Evolutionary conservation across 2,888 invertebrate species (phyloP), one percentile per base, ranked within the genome.

Genomic region (Icerya purchasi): DNA sequence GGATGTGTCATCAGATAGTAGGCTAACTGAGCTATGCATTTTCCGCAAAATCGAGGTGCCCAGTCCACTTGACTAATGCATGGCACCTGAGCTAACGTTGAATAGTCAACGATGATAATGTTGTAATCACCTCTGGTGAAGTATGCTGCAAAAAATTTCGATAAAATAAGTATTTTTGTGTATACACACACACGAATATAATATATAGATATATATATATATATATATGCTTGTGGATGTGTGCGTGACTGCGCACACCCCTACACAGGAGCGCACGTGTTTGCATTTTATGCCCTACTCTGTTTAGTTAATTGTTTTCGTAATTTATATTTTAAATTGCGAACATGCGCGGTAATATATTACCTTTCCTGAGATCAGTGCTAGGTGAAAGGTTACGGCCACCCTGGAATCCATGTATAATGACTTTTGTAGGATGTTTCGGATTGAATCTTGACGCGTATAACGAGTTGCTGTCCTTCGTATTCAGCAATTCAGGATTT

Each of bases 401-500:
- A 0, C 88, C 89, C 0, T 89, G 88, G 68, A 93, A 92, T 3
- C 92, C 92, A 68, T 92, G 92, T 20, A 92, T 86, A 54, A 93
- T 81, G 22, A 93, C 77, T 74, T 92, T 92, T 3, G 88, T 87
- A 0, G 85, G 83, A 70, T 86, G 80, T 0, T 76, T 77, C 0
- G 81, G 77, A 71, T 90, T 85, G 71, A 88, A 92, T 65, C 78
- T 80, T 0, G 87, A 85, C 62, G 77, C 76, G 64, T 80, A 80
- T 22, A 91, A 72, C 0, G 87, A 83, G 50, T 82, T 79, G 54
- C 78, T 74, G 66, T 82, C 78, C 22, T 80, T 74, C 0, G 86
- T 83, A 68, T 88, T 78, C 56, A 89, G 67, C 5, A 82, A 72
- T 64, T 83, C 82, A 0, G 86, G 86, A 63, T 78, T 75, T 61